Percentiles rank a stretch among this genome's conserved stretches.
Evolutionary conservation across 2,797 vertebrate genomes (phyloP).

Genomic region (Gouania willdenowi): DNA sequence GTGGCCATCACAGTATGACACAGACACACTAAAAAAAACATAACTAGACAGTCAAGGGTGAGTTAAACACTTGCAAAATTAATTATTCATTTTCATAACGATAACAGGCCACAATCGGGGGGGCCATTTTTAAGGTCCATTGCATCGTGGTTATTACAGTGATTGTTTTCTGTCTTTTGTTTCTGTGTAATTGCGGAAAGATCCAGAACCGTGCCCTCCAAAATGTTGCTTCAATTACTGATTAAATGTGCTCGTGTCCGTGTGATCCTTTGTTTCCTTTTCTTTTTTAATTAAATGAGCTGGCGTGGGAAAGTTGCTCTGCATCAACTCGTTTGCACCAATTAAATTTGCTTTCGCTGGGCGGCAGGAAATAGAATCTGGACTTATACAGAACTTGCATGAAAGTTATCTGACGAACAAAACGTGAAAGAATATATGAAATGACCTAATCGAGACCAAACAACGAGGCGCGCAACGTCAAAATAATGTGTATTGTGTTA

Average conservation of each 20-base stretch:
- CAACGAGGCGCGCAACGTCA: conserved; percentile 7
- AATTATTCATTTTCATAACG: too few species aligned
- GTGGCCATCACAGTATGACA: conserved; percentile 46
- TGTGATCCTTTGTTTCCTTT: neutral
- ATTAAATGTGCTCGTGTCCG: neutral
- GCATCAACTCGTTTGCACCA: conserved; percentile 5
- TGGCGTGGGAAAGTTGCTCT: conserved; percentile 8
- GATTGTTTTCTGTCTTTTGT: neutral
- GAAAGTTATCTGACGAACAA: neutral
- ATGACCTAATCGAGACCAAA: conserved; percentile 1
- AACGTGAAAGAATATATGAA: conserved; percentile 2
- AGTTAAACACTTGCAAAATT: too few species aligned
- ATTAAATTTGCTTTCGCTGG: conserved; percentile 2
- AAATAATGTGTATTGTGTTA: conserved; percentile 27
- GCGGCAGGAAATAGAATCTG: conserved; percentile 4
- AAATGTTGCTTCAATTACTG: neutral
- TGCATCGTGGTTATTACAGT: neutral
- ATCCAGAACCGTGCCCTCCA: neutral
- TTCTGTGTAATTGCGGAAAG: neutral
- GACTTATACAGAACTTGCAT: neutral
- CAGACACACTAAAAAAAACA: neutral
- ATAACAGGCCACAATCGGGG: too few species aligned
- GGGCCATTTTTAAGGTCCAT: neutral
- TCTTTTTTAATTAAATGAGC: neutral
- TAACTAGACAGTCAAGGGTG: too few species aligned